A percentile compares a stretch with the other conserved stretches of the same genome.
Conservation (phyloP, 1,140 invertebrate genomes). For the Nilaparvata lugens region DNA sequence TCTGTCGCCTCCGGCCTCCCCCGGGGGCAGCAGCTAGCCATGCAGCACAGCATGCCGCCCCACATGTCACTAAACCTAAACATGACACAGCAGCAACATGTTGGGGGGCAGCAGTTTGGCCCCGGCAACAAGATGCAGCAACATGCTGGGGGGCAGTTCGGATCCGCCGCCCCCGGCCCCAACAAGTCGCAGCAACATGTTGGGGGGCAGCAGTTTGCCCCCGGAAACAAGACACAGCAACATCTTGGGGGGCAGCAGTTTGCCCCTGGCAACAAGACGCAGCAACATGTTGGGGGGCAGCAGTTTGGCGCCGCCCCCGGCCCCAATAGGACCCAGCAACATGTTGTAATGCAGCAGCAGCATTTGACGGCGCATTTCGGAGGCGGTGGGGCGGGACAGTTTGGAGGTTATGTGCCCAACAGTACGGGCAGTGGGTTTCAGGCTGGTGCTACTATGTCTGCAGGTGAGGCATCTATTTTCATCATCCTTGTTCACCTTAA, state of each 20-base stretch:
- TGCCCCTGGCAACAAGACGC: background rate
- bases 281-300: background rate
- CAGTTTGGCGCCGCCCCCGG: background rate
- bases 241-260: background rate
- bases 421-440: no score
- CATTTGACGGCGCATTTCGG: no score
- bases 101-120: background rate
- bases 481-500: no score
- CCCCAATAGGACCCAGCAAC: no score
- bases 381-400: no score
- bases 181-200: background rate
- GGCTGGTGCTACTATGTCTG: no score
- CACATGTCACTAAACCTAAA: background rate
- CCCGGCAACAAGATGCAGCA: background rate
- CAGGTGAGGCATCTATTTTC: no score
- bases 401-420: no score
- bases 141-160: background rate
- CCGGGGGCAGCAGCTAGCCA: no score
- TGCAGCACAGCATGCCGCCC: conserved; percentile 4
- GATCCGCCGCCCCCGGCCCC: background rate
- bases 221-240: background rate
- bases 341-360: no score
- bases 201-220: background rate
- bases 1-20: no score
- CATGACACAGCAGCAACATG: background rate